phyloP scores from a whole-genome alignment of 1,140 invertebrate species.

The Sycophaga agraensis region DNA sequence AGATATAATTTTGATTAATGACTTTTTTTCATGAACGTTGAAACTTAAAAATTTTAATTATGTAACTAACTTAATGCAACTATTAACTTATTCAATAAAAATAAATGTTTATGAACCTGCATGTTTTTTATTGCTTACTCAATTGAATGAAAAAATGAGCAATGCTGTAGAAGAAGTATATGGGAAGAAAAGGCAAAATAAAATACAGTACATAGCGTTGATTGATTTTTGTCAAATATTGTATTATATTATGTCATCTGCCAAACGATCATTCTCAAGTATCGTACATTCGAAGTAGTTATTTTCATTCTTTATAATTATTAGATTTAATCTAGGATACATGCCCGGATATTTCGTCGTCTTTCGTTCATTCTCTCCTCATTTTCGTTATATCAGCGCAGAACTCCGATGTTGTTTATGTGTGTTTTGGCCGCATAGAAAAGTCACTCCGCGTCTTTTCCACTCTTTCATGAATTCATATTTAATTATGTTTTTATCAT shows the following conservation, averaged over 20 bases:
- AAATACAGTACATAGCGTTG: too few relatives aligned
- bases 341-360: conserved; percentile 6
- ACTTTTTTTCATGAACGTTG: conserved; percentile 8
- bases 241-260: conserved; percentile 29
- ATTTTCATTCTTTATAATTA: conserved; percentile 14
- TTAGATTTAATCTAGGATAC: conserved; percentile 10
- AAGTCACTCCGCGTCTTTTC: neutral
- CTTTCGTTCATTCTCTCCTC: neutral
- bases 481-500: too few relatives aligned
- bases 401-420: neutral
- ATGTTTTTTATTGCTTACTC: too few relatives aligned
- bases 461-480: too few relatives aligned
- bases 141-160: neutral
- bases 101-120: neutral
- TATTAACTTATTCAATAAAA: conserved; percentile 1
- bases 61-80: neutral
- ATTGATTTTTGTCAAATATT: conserved; percentile 30
- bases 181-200: neutral
- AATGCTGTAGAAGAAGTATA: neutral
- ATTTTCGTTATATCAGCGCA: neutral
- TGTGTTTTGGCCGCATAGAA: neutral
- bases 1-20: too few relatives aligned
- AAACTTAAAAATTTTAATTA: conserved; percentile 15
- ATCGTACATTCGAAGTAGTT: conserved; percentile 28
- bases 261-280: conserved; percentile 26